phyloP scores from a whole-genome alignment of 2,888 invertebrate species.

The Trilocha varians region DNA sequence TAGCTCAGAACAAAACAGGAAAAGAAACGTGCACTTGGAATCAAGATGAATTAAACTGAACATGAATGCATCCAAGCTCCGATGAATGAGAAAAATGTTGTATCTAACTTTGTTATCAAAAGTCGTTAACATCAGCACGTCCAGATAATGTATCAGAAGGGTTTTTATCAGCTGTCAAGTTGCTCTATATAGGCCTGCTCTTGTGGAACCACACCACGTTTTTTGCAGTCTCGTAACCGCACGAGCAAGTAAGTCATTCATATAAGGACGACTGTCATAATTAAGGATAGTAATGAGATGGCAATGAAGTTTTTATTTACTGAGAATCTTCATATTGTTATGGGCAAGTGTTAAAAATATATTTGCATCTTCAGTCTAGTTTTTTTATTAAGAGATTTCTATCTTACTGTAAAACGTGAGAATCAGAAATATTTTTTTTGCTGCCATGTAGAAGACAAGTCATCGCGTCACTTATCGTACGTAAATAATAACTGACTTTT shows the following conservation, averaged over 20 bases:
- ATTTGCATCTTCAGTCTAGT: background rate
- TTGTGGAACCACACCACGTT: constrained; percentile 41
- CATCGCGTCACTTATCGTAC: no score
- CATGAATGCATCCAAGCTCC: constrained; percentile 1
- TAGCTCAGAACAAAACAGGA: background rate
- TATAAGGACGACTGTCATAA: constrained; percentile 71
- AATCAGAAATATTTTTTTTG: no score
- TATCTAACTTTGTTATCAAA: constrained; percentile 28
- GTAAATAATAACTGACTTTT: no score
- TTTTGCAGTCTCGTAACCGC: constrained; percentile 39
- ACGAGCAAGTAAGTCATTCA: constrained; percentile 51
- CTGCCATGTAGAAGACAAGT: no score
- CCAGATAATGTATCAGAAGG: constrained; percentile 41
- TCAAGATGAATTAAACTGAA: constrained; percentile 1
- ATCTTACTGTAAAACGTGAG: constrained; percentile 17
- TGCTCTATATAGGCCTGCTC: constrained; percentile 46
- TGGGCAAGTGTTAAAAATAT: constrained; percentile 12
- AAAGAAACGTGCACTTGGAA: background rate
- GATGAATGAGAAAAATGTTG: constrained; percentile 15
- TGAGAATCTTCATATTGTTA: constrained; percentile 60
- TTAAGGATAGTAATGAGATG: constrained; percentile 65
- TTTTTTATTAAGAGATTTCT: constrained; percentile 4
- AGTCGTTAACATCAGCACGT: constrained; percentile 32
- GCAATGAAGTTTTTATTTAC: constrained; percentile 51
- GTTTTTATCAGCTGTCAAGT: constrained; percentile 45